Conservation (phyloP, 2,113 vertebrate genomes). For the Castor canadensis region DNA sequence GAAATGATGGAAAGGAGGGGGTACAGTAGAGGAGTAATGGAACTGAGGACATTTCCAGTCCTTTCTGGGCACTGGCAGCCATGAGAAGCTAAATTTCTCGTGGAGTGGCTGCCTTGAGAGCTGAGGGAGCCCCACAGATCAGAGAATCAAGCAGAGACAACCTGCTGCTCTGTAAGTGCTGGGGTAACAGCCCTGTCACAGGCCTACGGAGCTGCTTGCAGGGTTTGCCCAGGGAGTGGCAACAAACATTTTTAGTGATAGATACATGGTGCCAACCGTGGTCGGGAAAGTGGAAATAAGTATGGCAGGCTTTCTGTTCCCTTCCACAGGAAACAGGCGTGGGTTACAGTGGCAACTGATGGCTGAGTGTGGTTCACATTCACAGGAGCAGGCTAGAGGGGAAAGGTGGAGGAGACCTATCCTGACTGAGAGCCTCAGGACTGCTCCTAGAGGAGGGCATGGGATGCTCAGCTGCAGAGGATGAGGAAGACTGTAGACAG, state of each 20-base stretch:
- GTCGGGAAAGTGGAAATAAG: neutral
- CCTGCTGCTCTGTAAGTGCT: neutral
- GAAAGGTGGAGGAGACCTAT: no score
- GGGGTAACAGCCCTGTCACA: neutral
- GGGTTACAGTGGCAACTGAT: no score
- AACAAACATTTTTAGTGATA: neutral
- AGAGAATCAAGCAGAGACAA: neutral
- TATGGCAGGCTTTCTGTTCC: no score
- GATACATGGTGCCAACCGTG: neutral
- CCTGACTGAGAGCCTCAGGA: no score
- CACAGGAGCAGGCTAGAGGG: neutral
- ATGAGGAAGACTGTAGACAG: neutral
- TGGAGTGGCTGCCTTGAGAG: neutral
- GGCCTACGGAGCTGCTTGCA: neutral
- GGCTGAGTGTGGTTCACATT: fast-evolving
- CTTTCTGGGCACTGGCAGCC: neutral
- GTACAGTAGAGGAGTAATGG: neutral
- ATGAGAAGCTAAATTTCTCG: neutral
- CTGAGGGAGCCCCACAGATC: neutral
- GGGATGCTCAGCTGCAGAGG: neutral
- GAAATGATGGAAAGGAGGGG: neutral
- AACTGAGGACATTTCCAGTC: neutral
- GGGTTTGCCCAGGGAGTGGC: neutral
- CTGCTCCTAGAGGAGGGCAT: neutral
- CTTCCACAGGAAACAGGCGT: no score